Conservation (phyloP, 2,888 invertebrate species). For the Ectemnius lituratus region DNA sequence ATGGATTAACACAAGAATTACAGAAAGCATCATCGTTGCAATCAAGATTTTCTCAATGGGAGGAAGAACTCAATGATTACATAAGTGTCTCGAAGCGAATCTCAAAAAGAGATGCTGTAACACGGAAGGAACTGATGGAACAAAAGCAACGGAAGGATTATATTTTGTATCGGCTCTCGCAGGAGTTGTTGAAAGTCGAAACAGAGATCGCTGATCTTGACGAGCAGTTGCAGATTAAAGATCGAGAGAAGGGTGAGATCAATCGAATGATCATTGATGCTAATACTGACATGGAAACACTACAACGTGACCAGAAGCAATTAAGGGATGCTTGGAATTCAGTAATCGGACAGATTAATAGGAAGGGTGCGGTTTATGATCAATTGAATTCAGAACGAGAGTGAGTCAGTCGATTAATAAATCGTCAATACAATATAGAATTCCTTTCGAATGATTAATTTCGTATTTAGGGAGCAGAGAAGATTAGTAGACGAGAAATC, state of each 20-base stretch:
- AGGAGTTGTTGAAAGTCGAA: slow-evolving; percentile 86
- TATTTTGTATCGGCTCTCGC: slow-evolving; percentile 83
- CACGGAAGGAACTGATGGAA: slow-evolving; percentile 73
- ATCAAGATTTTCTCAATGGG: slow-evolving; percentile 82
- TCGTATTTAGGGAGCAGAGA: slow-evolving; percentile 57
- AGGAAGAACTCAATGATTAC: slow-evolving; percentile 82
- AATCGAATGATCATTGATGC: slow-evolving; percentile 83
- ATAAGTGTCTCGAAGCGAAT: slow-evolving; percentile 83
- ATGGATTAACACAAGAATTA: slow-evolving; percentile 77
- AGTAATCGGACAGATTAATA: slow-evolving; percentile 84
- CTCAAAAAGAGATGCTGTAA: slow-evolving; percentile 80
- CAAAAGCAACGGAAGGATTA: slow-evolving; percentile 80
- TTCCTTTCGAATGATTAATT: no score
- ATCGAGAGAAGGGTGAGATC: slow-evolving; percentile 81
- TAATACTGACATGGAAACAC: slow-evolving; percentile 85
- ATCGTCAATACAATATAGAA: not conserved
- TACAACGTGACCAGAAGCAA: slow-evolving; percentile 85
- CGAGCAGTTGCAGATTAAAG: slow-evolving; percentile 84
- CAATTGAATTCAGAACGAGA: slow-evolving; percentile 82
- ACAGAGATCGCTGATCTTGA: slow-evolving; percentile 82
- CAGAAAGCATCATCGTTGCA: slow-evolving; percentile 81
- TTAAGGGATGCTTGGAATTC: slow-evolving; percentile 87
- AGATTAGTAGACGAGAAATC: slow-evolving; percentile 81
- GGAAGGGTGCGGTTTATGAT: slow-evolving; percentile 84
- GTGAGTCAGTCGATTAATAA: slow-evolving; percentile 73